Conservation (phyloP, 2,797 vertebrate genomes). For the Cyclura pinguis region DNA sequence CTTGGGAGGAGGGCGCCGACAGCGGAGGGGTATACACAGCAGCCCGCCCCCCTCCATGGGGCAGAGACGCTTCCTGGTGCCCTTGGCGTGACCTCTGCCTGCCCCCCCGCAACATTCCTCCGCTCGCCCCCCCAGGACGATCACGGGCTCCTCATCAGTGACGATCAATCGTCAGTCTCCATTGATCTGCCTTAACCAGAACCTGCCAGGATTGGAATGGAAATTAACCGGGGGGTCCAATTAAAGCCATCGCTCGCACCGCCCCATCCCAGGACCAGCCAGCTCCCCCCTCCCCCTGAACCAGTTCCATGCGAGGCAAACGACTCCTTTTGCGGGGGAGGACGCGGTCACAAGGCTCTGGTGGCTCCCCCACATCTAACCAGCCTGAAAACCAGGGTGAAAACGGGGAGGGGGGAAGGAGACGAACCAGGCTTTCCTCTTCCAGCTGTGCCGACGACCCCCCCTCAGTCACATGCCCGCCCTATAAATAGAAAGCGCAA, state of each 20-base stretch:
- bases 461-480: slow-evolving; percentile 24
- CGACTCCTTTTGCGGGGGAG: too few species aligned
- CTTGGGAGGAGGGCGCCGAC: too few species aligned
- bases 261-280: too few species aligned
- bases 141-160: not conserved
- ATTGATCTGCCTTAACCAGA: not conserved
- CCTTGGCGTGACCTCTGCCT: slow-evolving; percentile 14
- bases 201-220: not conserved
- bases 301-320: not conserved
- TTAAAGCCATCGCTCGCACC: not conserved
- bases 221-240: not conserved
- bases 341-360: not conserved
- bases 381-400: not conserved
- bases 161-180: not conserved
- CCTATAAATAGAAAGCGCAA: slow-evolving; percentile 23
- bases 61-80: not conserved
- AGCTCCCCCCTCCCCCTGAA: not conserved
- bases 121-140: too few species aligned
- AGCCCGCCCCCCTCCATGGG: too few species aligned
- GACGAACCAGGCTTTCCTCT: too few species aligned
- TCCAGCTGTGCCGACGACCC: not conserved
- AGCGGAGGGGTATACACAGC: too few species aligned
- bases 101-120: not conserved
- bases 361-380: not conserved
- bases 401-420: not conserved